Evolutionary conservation across 2,888 invertebrate genomes (phyloP).

Genomic region (Aradus depressus): DNA sequence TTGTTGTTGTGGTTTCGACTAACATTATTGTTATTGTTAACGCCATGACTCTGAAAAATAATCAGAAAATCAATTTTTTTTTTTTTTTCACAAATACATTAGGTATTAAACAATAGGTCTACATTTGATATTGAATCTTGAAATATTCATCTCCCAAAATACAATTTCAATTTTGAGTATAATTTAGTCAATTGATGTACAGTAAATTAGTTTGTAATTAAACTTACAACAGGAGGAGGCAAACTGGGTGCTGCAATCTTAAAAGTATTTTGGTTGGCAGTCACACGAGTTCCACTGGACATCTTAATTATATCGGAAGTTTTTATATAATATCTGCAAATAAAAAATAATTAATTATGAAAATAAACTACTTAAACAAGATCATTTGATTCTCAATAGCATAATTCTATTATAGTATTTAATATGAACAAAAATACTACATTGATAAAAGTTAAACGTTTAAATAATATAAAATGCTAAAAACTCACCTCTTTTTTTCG

Average conservation of each 20-base stretch:
- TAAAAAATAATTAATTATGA: too few relatives aligned
- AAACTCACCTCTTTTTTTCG: conserved; percentile 70
- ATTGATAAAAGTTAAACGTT: background rate
- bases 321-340: conserved; percentile 40
- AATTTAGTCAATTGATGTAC: background rate
- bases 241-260: background rate
- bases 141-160: too few relatives aligned
- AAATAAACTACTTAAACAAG: too few relatives aligned
- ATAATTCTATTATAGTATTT: too few relatives aligned
- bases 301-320: conserved; percentile 33
- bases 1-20: conserved; percentile 21
- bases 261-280: background rate
- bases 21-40: conserved; percentile 17
- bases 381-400: too few relatives aligned
- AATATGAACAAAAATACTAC: too few relatives aligned
- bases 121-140: background rate
- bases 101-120: too few relatives aligned
- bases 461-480: conserved; percentile 49
- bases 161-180: background rate
- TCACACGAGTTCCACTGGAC: background rate
- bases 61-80: conserved; percentile 10
- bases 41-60: background rate
- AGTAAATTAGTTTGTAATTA: background rate
- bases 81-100: background rate
- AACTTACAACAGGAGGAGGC: background rate